Base-by-base conservation (phyloP, 2,797 vertebrate species). In the Staurois parvus region DNA sequence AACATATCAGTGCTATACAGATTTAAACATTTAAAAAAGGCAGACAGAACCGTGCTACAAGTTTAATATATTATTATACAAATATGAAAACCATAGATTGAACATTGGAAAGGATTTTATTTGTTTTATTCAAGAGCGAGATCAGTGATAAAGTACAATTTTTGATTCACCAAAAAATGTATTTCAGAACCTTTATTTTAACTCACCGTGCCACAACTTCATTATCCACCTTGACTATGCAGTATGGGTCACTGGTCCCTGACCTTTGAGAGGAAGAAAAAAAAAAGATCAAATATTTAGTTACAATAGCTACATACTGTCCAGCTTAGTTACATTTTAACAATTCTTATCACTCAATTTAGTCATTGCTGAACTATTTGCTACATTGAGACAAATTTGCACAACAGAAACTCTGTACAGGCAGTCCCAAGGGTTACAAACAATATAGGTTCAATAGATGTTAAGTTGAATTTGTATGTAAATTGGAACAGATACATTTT, bases 221-320 rank as follows among this genome's bases (percentile, higher is more conserved):
- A 42, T 96, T 96, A 88, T 99, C 96, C 91, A 98, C 96, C 91
- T 97, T 98, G 83, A 99, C 93, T 59, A 96, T 90, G 91, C 97
- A 99, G 92, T 97, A 98, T 52, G 97, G 97, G 90, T 99, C 96
- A 37, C 97, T 98, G 90, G 96, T 97, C 64, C 97, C 96, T 0
- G 96, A 97, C 84, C 97, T 98, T 84, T 10, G 26, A 24, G 52
- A 12, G n/a, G 12, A 9, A 7, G 4, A 64, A 48, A 21, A 1
- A 64, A 30, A 21, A 64, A 68, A 34, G 21, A 37, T 75, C 30
- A 87, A 0, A 19, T 12, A 26, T 7, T 9, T 17, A 70, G 32
- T 19, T 32, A 42, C 42, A 83, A 83, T 7, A 66, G 75, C 67
- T 0, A 24, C 13, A 37, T 66, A 29, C 29, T 83, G 76, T 72